Base-by-base conservation (phyloP, 23 tunicate genomes). In the Halocynthia roretzi region DNA sequence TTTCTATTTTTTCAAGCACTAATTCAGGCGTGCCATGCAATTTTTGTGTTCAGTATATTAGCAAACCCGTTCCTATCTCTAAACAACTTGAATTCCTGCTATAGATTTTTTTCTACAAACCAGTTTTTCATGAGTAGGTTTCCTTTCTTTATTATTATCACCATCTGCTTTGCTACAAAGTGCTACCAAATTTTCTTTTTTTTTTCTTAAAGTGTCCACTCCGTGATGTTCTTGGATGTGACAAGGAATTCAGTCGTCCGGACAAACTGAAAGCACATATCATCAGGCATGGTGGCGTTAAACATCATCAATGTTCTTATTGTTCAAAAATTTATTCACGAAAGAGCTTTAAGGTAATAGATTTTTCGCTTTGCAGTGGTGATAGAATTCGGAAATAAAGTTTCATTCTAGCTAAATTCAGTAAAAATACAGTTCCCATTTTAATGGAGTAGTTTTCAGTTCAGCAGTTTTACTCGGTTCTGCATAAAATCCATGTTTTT, bases 261-360 rank as follows among this genome's bases (percentile, higher is more conserved):
- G 97, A 90, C 70, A 90, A 90, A 56, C 72, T 90, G 71, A 90
- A 90, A 67, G 97, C 87, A 54, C 97, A 90, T 61, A 85, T 90
- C 60, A 90, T 84, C 56, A 65, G 78, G 18, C 97, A 90, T 56
- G 85, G 84, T 65, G 76, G 86, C 0, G 75, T 65, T 8, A 90
- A 85, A 56, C 76, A 86, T 2, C 86, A 58, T 71, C 70, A 76
- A 5, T 90, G 97, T 65, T 76, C 86, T 10, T 81, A 50, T 75
- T 90, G 97, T 62, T 52, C 77, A 6, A 90, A 90, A 61, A 90
- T 71, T 48, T 90, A 84, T 68, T 63, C 83, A 21, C 71, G 88
- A 55, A 49, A 55, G 18, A 76, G 84, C 9, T 80, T 84, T 70
- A 81, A 81, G 86, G 97, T 90, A 62, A 71, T 40, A 10, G 22